These are phyloP conservation scores for Pelecanoides urinatrix DNA, from an alignment of 2,113 vertebrate genomes.

Conservation along the genomic window DNA sequence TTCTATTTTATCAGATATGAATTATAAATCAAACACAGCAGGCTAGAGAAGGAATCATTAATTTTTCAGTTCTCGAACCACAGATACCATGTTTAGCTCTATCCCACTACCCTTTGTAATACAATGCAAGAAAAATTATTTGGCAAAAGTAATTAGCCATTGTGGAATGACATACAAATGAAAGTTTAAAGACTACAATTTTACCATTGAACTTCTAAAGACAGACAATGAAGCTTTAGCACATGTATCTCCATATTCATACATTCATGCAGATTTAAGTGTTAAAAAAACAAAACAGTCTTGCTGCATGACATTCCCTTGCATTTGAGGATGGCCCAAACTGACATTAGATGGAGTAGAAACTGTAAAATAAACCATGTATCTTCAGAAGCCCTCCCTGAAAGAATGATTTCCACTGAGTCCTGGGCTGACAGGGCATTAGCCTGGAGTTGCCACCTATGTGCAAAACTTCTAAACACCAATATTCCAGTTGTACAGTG, in stretches of 20 bases:
- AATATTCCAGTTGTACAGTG: not conserved
- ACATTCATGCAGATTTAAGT: not conserved
- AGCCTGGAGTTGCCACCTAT: not conserved
- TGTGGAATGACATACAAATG: not conserved
- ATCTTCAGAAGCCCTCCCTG: not conserved
- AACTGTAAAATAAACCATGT: not conserved
- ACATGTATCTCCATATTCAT: not conserved
- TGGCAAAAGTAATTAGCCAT: not conserved
- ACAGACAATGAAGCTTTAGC: not conserved
- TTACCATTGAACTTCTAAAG: conserved; percentile 32
- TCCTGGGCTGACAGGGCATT: not conserved
- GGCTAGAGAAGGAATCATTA: conserved; percentile 5
- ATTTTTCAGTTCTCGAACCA: conserved; percentile 12
- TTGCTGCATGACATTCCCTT: not conserved
- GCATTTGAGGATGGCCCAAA: not conserved
- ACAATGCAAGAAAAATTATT: not conserved
- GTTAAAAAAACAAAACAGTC: not conserved
- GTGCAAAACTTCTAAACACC: not conserved
- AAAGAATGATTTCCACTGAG: not conserved
- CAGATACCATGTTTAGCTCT: not conserved
- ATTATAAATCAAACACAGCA: conserved; percentile 51
- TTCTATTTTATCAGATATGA: conserved; percentile 16
- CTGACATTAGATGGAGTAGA: not conserved
- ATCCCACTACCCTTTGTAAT: not conserved
- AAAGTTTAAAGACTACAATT: conserved; percentile 43